phyloP scores from a whole-genome alignment of 1,140 invertebrate species.

The Metopolophium dirhodum region DNA sequence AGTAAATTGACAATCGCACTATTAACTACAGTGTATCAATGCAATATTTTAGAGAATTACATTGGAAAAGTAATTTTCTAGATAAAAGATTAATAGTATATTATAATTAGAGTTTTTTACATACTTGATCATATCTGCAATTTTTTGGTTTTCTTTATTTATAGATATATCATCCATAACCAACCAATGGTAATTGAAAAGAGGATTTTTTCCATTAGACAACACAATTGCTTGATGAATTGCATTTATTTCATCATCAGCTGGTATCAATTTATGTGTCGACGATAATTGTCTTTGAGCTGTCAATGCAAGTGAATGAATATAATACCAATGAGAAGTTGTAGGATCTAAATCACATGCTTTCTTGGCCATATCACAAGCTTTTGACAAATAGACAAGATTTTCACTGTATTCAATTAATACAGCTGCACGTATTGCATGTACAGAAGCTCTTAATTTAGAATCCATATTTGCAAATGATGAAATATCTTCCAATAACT shows the following conservation, averaged over 20 bases:
- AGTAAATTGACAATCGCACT: too few species aligned
- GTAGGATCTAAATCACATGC: constrained; percentile 19
- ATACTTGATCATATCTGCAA: constrained; percentile 35
- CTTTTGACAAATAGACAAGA: not conserved
- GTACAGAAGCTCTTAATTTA: constrained; percentile 1
- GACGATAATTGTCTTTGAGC: not conserved
- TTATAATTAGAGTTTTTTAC: not conserved
- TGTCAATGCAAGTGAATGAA: constrained; percentile 17
- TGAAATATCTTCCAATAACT: not conserved
- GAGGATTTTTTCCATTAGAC: not conserved
- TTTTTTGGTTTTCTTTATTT: not conserved
- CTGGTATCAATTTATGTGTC: not conserved
- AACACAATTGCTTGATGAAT: not conserved
- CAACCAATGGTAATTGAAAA: not conserved
- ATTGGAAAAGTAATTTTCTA: too few species aligned
- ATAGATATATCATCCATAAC: not conserved
- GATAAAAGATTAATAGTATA: too few species aligned
- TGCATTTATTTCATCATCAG: constrained; percentile 3
- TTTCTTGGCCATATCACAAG: not conserved
- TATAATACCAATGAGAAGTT: constrained; percentile 37
- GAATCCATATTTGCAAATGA: not conserved
- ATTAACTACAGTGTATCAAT: not conserved
- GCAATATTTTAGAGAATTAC: not conserved
- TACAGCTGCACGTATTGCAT: not conserved
- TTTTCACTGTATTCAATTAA: constrained; percentile 9